Evolutionary conservation across 2,113 vertebrate species (phyloP).

Genomic region (Petrocephalus zakoni): DNA sequence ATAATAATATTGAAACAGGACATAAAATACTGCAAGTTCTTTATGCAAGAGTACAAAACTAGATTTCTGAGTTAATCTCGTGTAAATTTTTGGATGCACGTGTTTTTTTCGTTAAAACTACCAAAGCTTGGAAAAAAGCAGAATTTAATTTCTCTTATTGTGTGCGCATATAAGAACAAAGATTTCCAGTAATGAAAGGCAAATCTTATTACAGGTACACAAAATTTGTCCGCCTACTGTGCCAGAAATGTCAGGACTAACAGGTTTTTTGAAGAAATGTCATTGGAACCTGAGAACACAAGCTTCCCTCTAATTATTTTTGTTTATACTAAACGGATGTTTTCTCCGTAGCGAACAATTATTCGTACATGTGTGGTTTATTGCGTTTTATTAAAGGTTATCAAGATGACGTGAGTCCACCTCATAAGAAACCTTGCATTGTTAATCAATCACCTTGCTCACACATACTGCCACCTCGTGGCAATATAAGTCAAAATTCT

Average conservation of each 20-base stretch:
- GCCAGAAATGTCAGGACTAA: not conserved
- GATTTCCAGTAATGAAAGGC: not conserved
- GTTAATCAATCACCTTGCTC: not conserved
- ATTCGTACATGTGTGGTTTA: not conserved
- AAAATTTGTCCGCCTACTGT: not conserved
- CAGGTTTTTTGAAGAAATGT: not conserved
- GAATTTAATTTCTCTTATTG: not conserved
- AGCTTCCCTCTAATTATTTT: not conserved
- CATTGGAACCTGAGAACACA: not conserved
- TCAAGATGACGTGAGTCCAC: not conserved
- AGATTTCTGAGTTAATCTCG: not conserved
- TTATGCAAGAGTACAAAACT: not conserved
- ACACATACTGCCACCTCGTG: not conserved
- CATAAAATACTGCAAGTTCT: not conserved
- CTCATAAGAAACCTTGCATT: not conserved
- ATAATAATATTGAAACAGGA: not conserved
- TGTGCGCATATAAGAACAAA: not conserved
- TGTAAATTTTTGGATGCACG: not conserved
- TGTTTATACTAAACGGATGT: not conserved
- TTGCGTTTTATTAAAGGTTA: not conserved
- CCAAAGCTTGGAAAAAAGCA: not conserved
- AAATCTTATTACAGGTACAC: not conserved
- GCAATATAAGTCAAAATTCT: not conserved
- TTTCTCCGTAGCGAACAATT: not conserved
- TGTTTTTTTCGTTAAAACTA: not conserved